Conservation (phyloP, 2,113 vertebrate genomes). For the Caloenas nicobarica region DNA sequence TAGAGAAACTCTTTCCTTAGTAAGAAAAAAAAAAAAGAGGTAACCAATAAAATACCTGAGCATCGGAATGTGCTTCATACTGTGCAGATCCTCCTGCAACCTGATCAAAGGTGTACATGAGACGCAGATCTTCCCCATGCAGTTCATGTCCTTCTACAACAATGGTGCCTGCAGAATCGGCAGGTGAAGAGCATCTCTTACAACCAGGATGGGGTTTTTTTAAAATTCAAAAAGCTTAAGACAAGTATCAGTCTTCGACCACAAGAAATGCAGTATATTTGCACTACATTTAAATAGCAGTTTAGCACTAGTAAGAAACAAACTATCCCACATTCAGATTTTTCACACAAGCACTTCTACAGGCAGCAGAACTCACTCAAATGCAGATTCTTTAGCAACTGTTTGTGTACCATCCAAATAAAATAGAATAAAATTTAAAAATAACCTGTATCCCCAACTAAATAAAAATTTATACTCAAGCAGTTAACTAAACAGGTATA, state of each 20-base stretch:
- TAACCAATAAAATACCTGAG: constrained; percentile 79
- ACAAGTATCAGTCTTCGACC: not conserved
- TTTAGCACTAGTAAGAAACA: not conserved
- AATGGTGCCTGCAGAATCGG: constrained; percentile 79
- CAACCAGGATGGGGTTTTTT: not conserved
- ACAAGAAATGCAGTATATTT: not conserved
- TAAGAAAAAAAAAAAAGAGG: not conserved
- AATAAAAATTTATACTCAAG: not conserved
- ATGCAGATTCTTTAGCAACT: not conserved
- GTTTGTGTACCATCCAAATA: not conserved
- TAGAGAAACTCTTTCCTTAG: not conserved
- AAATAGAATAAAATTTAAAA: not conserved
- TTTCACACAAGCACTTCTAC: not conserved
- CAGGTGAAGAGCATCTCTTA: not conserved
- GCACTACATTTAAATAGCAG: not conserved
- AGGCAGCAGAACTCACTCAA: not conserved
- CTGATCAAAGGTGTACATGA: constrained; percentile 92
- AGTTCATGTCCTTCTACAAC: constrained; percentile 90
- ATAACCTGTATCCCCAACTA: not conserved
- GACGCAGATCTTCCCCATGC: constrained; percentile 89
- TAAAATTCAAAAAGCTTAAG: not conserved
- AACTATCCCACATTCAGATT: not conserved
- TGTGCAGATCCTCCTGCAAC: constrained; percentile 75
- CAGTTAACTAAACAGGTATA: not conserved
- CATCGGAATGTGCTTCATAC: constrained; percentile 93